A percentile compares a stretch with the other conserved stretches of the same genome.
These are phyloP conservation scores for Tragelaphus imberbis DNA, from an alignment of 2,113 vertebrate genomes.

Conservation along the genomic window DNA sequence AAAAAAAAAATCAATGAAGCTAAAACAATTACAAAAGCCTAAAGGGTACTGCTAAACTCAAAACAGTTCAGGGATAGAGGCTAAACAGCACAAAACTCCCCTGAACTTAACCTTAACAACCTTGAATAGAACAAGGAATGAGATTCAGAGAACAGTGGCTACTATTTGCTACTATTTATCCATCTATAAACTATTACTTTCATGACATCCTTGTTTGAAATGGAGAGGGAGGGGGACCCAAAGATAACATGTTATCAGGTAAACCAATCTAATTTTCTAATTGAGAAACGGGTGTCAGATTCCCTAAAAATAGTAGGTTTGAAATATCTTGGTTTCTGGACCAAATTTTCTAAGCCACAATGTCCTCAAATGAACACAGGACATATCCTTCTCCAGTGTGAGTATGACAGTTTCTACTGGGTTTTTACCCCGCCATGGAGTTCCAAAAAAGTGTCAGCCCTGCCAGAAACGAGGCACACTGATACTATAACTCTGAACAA, in stretches of 20 bases:
- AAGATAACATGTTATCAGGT: not conserved
- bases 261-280: not conserved
- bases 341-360: slow-evolving; percentile 23
- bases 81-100: not conserved
- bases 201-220: not conserved
- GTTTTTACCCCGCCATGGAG: not conserved
- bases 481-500: not conserved
- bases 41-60: not conserved
- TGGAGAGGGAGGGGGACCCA: not conserved
- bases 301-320: not conserved
- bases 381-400: not conserved
- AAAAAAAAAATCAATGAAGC: not conserved
- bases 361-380: not conserved
- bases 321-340: not conserved
- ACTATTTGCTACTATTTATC: not conserved
- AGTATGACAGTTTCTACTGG: not conserved
- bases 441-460: not conserved
- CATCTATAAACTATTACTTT: not conserved
- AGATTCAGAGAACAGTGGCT: not conserved
- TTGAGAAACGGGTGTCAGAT: not conserved
- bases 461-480: slow-evolving; percentile 19
- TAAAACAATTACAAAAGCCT: slow-evolving; percentile 1
- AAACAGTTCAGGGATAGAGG: not conserved
- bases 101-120: not conserved
- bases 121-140: not conserved